Conservation (phyloP, 2,888 invertebrate genomes). For the Perizoma affinitatum region DNA sequence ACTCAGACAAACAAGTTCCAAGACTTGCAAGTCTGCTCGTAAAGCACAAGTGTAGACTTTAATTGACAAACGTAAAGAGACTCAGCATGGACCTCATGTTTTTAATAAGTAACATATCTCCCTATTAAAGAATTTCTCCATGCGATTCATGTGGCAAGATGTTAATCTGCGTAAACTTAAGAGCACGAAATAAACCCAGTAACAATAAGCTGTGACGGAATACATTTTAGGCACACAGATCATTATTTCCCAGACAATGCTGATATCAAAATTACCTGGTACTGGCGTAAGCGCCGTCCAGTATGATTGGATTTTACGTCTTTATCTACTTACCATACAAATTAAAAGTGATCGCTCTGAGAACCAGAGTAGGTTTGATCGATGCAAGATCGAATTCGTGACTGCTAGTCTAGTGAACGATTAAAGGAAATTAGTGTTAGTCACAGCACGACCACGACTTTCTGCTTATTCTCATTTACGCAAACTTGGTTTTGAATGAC, state of each 20-base stretch:
- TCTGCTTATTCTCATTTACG: conserved; percentile 44
- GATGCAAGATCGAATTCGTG: conserved; percentile 56
- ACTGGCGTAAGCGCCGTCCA: not conserved
- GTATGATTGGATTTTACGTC: not conserved
- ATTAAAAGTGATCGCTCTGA: conserved; percentile 13
- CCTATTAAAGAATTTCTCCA: conserved; percentile 4
- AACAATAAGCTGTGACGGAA: conserved; percentile 24
- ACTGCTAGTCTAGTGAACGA: conserved; percentile 49
- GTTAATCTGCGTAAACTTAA: conserved; percentile 22
- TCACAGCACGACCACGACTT: conserved; percentile 54
- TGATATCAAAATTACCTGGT: conserved; percentile 1
- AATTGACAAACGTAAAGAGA: conserved; percentile 12
- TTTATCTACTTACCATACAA: not conserved
- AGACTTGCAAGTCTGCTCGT: conserved; percentile 9
- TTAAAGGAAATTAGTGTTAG: conserved; percentile 50
- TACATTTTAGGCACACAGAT: conserved; percentile 22
- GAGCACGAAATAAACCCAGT: conserved; percentile 17
- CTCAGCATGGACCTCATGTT: conserved; percentile 4
- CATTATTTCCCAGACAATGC: conserved; percentile 38
- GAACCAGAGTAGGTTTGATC: conserved; percentile 19
- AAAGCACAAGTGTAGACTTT: conserved; percentile 3
- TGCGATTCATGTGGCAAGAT: conserved; percentile 15
- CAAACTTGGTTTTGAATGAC: conserved; percentile 27
- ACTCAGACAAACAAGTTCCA: conserved; percentile 43
- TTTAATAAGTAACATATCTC: conserved; percentile 4